phyloP scores from a whole-genome alignment of 2,113 vertebrate genomes.

The Xenopus tropicalis region DNA sequence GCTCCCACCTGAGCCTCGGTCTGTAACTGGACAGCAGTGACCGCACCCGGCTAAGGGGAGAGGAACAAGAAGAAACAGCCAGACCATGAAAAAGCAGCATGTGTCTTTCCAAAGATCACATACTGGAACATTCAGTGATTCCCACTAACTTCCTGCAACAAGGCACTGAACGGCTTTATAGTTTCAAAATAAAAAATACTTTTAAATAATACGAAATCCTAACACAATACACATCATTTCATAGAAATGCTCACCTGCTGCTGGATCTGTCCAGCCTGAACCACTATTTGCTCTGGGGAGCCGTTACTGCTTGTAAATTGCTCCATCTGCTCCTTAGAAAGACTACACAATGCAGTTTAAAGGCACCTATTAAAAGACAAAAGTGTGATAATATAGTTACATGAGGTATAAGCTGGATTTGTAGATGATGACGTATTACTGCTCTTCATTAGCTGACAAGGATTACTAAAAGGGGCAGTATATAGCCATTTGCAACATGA shows the following conservation, averaged over 20 bases:
- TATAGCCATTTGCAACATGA: no score
- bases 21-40: slow-evolving; percentile 98
- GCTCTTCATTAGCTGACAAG: no score
- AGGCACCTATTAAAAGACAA: slow-evolving; percentile 14
- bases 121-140: neutral
- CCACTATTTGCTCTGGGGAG: slow-evolving; percentile 93
- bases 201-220: no score
- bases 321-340: slow-evolving; percentile 72
- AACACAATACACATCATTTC: neutral
- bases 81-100: slow-evolving; percentile 11
- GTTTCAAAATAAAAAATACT: no score
- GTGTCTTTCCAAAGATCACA: neutral
- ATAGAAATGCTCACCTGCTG: slow-evolving; percentile 78
- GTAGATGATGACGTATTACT: no score
- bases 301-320: slow-evolving; percentile 90
- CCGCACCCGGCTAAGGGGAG: slow-evolving; percentile 90
- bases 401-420: no score
- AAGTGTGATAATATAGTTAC: neutral
- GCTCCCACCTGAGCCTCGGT: slow-evolving; percentile 94
- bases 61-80: slow-evolving; percentile 71
- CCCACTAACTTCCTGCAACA: neutral
- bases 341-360: slow-evolving; percentile 1
- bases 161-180: no score
- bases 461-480: no score
- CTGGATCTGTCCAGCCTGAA: slow-evolving; percentile 94